phyloP scores from a whole-genome alignment of 2,797 vertebrate genomes.

The Streptopelia turtur region DNA sequence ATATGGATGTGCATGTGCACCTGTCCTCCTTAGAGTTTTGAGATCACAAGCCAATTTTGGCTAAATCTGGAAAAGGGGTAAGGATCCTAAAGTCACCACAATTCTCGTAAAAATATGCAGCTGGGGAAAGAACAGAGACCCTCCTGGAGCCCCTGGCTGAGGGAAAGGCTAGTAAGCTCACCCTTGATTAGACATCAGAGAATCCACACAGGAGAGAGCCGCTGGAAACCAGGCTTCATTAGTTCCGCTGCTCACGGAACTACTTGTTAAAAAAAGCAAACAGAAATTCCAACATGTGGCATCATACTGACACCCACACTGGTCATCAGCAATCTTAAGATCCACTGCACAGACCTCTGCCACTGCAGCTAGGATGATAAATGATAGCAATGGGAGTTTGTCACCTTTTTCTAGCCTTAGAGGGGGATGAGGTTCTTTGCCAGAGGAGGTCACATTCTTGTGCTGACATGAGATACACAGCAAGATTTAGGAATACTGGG shows the following conservation, averaged over 20 bases:
- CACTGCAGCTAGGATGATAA: not conserved
- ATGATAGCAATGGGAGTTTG: not conserved
- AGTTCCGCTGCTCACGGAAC: slow-evolving; percentile 71
- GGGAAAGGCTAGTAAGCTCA: slow-evolving; percentile 65
- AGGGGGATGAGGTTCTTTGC: slow-evolving; percentile 32
- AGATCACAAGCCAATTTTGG: not conserved
- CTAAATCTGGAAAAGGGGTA: not conserved
- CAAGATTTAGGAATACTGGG: not conserved
- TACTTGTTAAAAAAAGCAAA: slow-evolving; percentile 68
- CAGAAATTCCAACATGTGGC: slow-evolving; percentile 65
- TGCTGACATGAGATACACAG: not conserved
- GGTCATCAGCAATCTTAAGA: slow-evolving; percentile 60
- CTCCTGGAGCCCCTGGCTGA: slow-evolving; percentile 36
- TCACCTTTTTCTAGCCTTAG: not conserved
- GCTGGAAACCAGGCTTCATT: slow-evolving; percentile 71
- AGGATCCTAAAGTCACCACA: not conserved
- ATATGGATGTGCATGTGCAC: not conserved
- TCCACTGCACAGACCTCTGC: slow-evolving; percentile 29
- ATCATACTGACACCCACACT: slow-evolving; percentile 36
- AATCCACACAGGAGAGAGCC: slow-evolving; percentile 70
- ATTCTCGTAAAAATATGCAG: slow-evolving; percentile 20
- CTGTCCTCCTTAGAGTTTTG: not conserved
- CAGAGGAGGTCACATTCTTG: not conserved
- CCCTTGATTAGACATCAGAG: slow-evolving; percentile 72
- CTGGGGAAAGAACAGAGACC: slow-evolving; percentile 48